Conservation (phyloP, 2,113 vertebrate species). For the Crotalus tigris region DNA sequence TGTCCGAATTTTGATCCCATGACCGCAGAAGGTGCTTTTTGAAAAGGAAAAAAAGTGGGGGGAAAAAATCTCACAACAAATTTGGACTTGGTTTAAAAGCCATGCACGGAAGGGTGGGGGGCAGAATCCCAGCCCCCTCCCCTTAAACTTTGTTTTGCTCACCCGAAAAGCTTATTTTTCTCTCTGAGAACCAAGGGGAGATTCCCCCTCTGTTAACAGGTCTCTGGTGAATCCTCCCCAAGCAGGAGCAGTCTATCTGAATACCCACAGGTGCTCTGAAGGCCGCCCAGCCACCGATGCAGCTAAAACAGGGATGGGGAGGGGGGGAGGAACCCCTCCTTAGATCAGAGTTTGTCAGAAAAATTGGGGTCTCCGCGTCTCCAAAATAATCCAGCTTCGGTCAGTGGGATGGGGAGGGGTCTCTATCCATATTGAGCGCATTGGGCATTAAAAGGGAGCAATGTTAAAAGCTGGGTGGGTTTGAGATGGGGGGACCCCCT, state of each 20-base stretch:
- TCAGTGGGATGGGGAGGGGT: background rate
- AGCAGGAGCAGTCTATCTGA: background rate
- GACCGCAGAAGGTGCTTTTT: background rate
- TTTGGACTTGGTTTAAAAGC: background rate
- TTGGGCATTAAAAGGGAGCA: background rate
- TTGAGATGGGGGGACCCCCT: background rate
- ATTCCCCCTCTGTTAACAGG: background rate
- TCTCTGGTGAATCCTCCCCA: background rate
- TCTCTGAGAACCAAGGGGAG: background rate
- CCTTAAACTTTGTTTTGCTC: background rate
- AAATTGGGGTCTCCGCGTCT: background rate
- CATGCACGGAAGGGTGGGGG: background rate
- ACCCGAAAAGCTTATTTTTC: background rate
- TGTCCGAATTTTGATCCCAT: too few species aligned
- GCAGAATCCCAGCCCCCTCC: background rate
- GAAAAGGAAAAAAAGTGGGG: too few species aligned
- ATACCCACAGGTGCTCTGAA: background rate
- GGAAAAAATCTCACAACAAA: background rate
- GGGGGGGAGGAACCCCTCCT: too few species aligned
- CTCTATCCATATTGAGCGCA: background rate
- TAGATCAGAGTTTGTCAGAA: background rate
- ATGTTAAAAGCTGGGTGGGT: background rate
- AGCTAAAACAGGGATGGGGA: background rate
- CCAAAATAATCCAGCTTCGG: background rate
- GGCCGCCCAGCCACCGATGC: background rate